phyloP scores from a whole-genome alignment of 2,797 vertebrate genomes.

The Petrocephalus sullivani region DNA sequence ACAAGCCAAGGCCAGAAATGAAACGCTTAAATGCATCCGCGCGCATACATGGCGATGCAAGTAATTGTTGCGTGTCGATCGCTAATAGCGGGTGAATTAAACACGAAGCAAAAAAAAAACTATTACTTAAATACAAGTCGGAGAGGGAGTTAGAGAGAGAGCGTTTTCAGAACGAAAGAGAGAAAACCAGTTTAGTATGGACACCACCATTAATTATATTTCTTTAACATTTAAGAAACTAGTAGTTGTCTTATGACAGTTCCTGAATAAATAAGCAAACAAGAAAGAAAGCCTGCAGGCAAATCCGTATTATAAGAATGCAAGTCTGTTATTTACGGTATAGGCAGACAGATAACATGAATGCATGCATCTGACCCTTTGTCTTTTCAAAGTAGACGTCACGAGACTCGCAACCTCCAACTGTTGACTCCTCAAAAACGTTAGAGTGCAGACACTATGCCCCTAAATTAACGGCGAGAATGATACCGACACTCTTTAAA shows the following conservation, averaged over 20 bases:
- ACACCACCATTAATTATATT: neutral
- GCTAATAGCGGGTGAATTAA: neutral
- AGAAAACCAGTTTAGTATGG: neutral
- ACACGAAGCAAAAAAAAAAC: neutral
- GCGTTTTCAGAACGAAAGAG: neutral
- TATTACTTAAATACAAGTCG: neutral
- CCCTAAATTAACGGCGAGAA: neutral
- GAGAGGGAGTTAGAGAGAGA: neutral
- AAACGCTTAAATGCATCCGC: neutral
- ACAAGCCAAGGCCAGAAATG: neutral
- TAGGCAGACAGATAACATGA: neutral
- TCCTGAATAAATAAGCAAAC: neutral
- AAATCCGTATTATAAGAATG: neutral
- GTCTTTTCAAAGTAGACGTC: neutral
- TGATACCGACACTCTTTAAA: neutral
- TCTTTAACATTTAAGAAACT: neutral
- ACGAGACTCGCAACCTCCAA: neutral
- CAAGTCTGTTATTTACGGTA: neutral
- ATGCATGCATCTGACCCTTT: neutral
- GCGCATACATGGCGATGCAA: neutral
- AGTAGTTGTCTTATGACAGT: neutral
- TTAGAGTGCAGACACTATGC: neutral
- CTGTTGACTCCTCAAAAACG: constrained; percentile 2
- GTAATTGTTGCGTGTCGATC: neutral
- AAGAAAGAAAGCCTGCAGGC: neutral